Evolutionary conservation across 2,888 invertebrate species (phyloP).

Genomic region (Orthonychiurus folsomi): DNA sequence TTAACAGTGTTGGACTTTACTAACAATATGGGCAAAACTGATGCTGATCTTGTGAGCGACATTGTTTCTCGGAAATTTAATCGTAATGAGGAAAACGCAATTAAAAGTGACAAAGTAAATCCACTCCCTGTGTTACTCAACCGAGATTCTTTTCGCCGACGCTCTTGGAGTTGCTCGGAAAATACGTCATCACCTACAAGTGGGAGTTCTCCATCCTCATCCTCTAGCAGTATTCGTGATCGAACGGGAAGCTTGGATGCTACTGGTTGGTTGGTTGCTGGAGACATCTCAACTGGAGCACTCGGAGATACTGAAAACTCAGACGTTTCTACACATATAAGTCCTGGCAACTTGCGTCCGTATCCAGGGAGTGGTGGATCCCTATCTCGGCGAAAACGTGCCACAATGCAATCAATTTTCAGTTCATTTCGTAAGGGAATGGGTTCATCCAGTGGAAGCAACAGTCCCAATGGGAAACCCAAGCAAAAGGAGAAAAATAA

Average conservation of each 20-base stretch:
- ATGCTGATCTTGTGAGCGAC: conserved; percentile 15
- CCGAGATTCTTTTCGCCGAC: conserved; percentile 18
- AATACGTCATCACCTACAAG: conserved; percentile 27
- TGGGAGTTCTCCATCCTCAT: conserved; percentile 34
- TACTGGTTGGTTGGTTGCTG: conserved; percentile 34
- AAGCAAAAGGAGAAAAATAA: background rate
- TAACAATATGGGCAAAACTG: background rate
- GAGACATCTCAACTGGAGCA: conserved; percentile 37
- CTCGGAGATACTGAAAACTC: conserved; percentile 40
- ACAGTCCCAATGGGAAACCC: conserved; percentile 12
- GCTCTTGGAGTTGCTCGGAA: conserved; percentile 37
- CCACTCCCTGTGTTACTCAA: background rate
- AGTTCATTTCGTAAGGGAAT: conserved; percentile 43
- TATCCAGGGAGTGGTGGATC: conserved; percentile 11
- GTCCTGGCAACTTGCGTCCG: conserved; percentile 4
- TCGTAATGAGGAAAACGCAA: background rate
- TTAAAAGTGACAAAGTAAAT: background rate
- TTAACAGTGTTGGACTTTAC: background rate
- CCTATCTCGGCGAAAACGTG: conserved; percentile 21
- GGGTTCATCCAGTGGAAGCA: conserved; percentile 20
- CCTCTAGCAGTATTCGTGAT: conserved; percentile 20
- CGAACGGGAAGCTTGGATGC: background rate
- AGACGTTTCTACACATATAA: conserved; percentile 31
- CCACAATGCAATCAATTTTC: conserved; percentile 35
- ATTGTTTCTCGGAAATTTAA: conserved; percentile 7